These are phyloP conservation scores for Tachina fera DNA, from an alignment of 2,888 invertebrate species.

Conservation along the genomic window DNA sequence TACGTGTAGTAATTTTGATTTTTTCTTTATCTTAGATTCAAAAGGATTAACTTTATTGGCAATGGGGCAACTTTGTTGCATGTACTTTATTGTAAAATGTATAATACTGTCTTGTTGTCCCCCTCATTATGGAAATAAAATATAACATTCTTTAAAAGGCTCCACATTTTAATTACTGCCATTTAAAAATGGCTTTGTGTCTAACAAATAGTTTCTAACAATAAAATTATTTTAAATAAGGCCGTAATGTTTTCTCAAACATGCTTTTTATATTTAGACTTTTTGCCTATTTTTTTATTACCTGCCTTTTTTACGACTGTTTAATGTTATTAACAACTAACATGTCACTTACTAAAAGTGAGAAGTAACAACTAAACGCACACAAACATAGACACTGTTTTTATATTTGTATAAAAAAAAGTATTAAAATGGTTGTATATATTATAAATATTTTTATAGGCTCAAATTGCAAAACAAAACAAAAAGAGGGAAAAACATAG, in stretches of 20 bases:
- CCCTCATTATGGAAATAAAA: neutral
- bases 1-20: neutral
- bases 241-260: neutral
- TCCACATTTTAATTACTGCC: neutral
- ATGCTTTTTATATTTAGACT: neutral
- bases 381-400: neutral
- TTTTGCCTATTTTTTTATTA: conserved; percentile 29
- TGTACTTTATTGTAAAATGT: neutral
- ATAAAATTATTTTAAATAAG: conserved; percentile 5
- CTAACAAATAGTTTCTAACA: conserved; percentile 11
- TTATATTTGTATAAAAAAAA: conserved; percentile 10
- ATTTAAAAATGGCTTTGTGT: neutral
- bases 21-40: neutral
- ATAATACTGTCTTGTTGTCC: neutral
- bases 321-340: conserved; percentile 59
- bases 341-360: conserved; percentile 47
- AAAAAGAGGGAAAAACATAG: neutral
- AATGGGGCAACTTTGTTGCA: conserved; percentile 23
- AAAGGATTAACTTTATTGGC: neutral
- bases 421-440: conserved; percentile 45
- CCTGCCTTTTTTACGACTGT: conserved; percentile 46
- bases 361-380: conserved; percentile 21
- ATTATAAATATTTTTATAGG: conserved; percentile 41
- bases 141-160: neutral
- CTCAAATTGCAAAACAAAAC: conserved; percentile 19